phyloP scores from a whole-genome alignment of 2,888 invertebrate genomes.

The Dryococelus australis region DNA sequence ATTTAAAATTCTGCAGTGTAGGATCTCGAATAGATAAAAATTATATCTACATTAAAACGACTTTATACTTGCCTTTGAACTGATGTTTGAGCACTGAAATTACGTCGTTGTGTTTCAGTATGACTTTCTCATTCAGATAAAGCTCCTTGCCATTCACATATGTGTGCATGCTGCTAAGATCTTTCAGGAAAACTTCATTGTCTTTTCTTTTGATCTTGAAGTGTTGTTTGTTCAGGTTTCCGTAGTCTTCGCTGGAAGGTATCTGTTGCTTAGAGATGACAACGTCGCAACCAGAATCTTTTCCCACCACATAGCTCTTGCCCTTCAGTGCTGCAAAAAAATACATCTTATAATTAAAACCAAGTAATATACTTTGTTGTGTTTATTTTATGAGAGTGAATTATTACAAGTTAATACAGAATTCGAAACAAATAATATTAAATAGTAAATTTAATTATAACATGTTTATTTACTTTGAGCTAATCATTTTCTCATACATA shows the following conservation, averaged over 20 bases:
- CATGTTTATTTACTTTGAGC: no score
- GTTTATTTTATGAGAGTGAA: no score
- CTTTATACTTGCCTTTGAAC: neutral
- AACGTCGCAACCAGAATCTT: conserved; percentile 13
- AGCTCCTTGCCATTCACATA: neutral
- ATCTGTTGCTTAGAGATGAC: neutral
- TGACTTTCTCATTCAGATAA: neutral
- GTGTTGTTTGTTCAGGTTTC: conserved; percentile 36
- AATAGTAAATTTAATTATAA: no score
- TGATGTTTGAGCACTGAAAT: neutral
- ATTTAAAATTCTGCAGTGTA: no score
- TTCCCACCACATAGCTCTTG: conserved; percentile 13
- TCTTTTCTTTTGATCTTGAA: conserved; percentile 37
- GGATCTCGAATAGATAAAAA: no score
- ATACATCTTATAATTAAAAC: no score
- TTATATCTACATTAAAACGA: no score
- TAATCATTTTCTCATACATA: no score
- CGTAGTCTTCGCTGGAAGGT: conserved; percentile 27
- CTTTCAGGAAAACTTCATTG: neutral
- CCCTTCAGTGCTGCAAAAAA: conserved; percentile 4
- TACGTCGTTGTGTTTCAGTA: neutral
- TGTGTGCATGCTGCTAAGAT: conserved; percentile 4
- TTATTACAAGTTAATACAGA: no score
- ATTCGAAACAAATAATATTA: no score
- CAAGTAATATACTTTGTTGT: no score